Conservation (phyloP, 2,113 vertebrate species). For the Cariama cristata region DNA sequence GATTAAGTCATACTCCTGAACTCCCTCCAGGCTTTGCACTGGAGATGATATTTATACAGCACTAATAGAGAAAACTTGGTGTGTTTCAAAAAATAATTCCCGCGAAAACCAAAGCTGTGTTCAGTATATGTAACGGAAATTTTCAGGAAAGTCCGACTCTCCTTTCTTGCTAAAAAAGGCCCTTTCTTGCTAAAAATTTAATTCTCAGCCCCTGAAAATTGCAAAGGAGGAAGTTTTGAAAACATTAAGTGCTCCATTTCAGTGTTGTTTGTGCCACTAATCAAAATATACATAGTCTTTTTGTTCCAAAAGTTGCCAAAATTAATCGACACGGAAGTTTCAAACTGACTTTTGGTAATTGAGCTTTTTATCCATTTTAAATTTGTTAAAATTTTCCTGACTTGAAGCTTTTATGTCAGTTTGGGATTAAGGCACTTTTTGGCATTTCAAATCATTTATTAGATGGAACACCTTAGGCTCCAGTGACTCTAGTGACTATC, state of each 20-base stretch:
- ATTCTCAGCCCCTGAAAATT: background rate
- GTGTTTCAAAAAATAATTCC: constrained; percentile 45
- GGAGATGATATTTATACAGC: constrained; percentile 45
- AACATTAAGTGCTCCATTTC: background rate
- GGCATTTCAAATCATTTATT: background rate
- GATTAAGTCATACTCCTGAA: constrained; percentile 45
- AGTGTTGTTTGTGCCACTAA: background rate
- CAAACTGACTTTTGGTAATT: background rate
- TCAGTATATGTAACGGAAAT: background rate
- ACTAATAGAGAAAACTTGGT: constrained; percentile 46
- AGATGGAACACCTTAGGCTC: background rate
- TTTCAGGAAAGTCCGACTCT: background rate
- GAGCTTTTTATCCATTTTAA: background rate
- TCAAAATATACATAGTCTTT: background rate
- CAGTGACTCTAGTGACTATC: background rate
- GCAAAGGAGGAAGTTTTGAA: background rate
- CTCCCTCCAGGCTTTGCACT: constrained; percentile 30
- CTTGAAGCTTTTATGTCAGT: background rate
- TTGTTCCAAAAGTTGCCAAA: background rate
- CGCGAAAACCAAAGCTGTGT: constrained; percentile 12
- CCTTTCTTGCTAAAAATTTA: background rate
- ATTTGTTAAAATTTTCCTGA: background rate
- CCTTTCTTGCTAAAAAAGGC: background rate
- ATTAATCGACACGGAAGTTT: background rate
- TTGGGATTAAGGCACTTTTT: background rate